Conservation (phyloP, 2,113 vertebrate genomes). For the Boulengeromyrus knoepffleri region DNA sequence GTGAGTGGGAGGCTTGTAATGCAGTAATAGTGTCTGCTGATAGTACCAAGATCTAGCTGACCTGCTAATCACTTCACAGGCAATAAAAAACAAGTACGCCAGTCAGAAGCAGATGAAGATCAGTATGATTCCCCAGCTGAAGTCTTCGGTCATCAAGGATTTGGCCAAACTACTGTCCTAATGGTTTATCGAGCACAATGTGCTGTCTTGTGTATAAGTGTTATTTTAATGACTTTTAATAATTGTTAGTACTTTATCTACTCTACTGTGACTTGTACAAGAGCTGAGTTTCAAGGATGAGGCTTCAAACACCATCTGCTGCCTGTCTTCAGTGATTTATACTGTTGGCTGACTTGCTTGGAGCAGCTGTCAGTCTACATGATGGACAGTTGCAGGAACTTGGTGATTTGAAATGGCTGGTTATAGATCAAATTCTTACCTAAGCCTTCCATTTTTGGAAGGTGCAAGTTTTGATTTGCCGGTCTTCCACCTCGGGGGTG, state of each 20-base stretch:
- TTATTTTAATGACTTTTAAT: not conserved
- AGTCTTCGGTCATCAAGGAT: conserved; percentile 55
- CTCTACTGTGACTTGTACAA: not conserved
- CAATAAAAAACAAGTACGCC: conserved; percentile 73
- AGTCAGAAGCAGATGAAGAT: conserved; percentile 59
- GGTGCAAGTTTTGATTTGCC: not conserved
- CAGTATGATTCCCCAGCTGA: conserved; percentile 60
- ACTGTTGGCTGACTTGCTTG: not conserved
- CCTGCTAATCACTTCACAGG: conserved; percentile 42
- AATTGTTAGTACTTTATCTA: not conserved
- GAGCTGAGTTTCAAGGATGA: not conserved
- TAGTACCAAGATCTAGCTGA: not conserved
- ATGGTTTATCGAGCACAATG: conserved; percentile 34
- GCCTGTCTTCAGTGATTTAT: not conserved
- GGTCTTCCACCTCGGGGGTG: not conserved
- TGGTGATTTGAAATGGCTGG: not conserved
- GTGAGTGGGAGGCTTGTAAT: conserved; percentile 47
- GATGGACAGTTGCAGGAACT: not conserved
- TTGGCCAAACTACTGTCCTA: conserved; percentile 51
- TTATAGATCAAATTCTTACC: not conserved
- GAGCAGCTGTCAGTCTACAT: not conserved
- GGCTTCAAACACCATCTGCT: not conserved
- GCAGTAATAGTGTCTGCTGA: not conserved
- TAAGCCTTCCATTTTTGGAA: not conserved
- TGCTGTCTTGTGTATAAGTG: conserved; percentile 46